A percentile compares a stretch with the other conserved stretches of the same genome.
phyloP scores from a whole-genome alignment of 2,113 vertebrate species.

The Pipa parva region DNA sequence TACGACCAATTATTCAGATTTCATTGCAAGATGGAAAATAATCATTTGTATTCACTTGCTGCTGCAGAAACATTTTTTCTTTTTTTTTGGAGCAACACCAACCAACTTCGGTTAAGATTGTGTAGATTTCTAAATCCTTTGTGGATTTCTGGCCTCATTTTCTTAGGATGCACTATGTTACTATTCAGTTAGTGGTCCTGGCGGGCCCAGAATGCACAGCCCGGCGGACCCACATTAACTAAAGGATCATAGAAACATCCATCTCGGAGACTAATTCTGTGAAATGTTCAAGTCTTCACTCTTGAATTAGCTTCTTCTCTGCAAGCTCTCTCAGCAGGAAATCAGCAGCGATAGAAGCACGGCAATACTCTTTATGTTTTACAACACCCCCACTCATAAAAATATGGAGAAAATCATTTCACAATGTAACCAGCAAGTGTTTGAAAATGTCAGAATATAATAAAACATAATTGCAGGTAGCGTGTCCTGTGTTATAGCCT shows the following conservation, averaged over 20 bases:
- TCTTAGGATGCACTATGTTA: not conserved
- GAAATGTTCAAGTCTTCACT: conserved; percentile 1
- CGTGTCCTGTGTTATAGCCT: conserved; percentile 26
- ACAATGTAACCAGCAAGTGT: conserved; percentile 22
- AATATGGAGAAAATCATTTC: conserved; percentile 33
- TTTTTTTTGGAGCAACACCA: not conserved
- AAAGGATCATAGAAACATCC: not conserved
- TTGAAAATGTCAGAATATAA: conserved; percentile 39
- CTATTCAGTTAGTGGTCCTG: not conserved
- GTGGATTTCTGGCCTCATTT: not conserved
- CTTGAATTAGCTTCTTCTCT: conserved; percentile 7
- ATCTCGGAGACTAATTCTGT: conserved; percentile 5
- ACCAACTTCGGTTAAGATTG: not conserved
- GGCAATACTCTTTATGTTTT: conserved; percentile 39
- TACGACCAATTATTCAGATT: conserved; percentile 16
- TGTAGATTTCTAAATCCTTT: not conserved
- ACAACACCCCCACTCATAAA: conserved; percentile 33
- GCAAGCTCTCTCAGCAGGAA: conserved; percentile 27
- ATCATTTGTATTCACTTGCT: conserved; percentile 9
- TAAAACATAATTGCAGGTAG: conserved; percentile 38
- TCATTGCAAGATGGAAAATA: not conserved
- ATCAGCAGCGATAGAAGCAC: conserved; percentile 17
- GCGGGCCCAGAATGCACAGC: not conserved
- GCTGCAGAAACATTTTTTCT: not conserved
- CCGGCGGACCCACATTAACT: not conserved